Evolutionary conservation across 2,888 invertebrate species (phyloP).

Genomic region (Machimus rusticus): DNA sequence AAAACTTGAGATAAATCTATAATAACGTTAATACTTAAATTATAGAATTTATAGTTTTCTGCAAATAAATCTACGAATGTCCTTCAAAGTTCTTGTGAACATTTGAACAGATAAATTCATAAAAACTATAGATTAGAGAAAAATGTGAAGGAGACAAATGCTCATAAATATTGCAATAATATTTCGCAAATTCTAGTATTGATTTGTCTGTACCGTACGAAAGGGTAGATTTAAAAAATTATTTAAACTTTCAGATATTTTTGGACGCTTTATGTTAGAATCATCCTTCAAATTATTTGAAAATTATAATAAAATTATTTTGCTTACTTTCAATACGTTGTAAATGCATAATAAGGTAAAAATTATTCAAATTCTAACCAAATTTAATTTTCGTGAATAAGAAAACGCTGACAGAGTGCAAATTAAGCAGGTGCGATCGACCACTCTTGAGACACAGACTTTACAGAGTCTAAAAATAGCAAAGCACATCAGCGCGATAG

Average conservation of each 20-base stretch:
- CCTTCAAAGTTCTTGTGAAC: not conserved
- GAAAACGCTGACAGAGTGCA: not conserved
- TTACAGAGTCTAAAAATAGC: not conserved
- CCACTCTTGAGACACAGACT: not conserved
- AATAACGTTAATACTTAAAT: not conserved
- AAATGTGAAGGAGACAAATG: too few species aligned
- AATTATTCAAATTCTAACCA: not conserved
- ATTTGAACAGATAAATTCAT: too few species aligned
- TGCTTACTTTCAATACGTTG: not conserved
- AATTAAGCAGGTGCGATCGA: not conserved
- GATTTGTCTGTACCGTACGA: too few species aligned
- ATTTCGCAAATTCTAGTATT: too few species aligned
- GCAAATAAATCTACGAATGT: too few species aligned
- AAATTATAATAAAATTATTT: not conserved
- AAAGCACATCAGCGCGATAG: not conserved
- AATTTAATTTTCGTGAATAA: not conserved
- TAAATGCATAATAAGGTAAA: not conserved
- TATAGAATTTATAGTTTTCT: too few species aligned
- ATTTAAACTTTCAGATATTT: too few species aligned
- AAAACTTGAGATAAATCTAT: not conserved
- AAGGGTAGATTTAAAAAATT: too few species aligned
- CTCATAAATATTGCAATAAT: too few species aligned
- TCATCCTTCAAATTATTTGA: not conserved
- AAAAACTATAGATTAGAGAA: too few species aligned
- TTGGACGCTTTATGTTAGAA: not conserved